Percentiles rank a stretch among this genome's conserved stretches.
Evolutionary conservation across 1,140 invertebrate genomes (phyloP).

Genomic region (Brachionus manjavacas): DNA sequence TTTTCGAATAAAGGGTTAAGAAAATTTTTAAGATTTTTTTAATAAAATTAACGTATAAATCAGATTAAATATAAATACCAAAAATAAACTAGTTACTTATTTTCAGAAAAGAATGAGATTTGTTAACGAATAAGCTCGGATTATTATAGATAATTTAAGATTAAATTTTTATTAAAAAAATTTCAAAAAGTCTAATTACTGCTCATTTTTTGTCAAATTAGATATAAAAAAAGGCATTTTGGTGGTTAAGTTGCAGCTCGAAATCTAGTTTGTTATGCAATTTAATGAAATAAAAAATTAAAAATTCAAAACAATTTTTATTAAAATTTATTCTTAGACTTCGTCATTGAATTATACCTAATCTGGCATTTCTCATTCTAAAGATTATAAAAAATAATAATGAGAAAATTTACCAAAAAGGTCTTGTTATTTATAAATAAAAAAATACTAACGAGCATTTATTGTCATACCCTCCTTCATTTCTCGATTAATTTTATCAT

Average conservation of each 20-base stretch:
- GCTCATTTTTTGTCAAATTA: not conserved
- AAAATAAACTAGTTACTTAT: not conserved
- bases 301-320: not conserved
- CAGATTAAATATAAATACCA: not conserved
- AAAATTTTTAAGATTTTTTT: not conserved
- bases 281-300: not conserved
- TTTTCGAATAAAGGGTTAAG: not conserved
- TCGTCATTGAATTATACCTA: conserved; percentile 3
- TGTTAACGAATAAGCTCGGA: not conserved
- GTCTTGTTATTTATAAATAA: not conserved
- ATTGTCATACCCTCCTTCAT: not conserved
- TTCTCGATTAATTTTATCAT: conserved; percentile 4
- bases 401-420: not conserved
- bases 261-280: not conserved
- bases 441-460: not conserved
- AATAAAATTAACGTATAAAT: not conserved
- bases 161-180: not conserved
- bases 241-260: not conserved
- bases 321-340: conserved; percentile 6
- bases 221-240: not conserved
- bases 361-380: not conserved
- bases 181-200: not conserved
- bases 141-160: not conserved
- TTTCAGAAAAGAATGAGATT: not conserved
- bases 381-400: conserved; percentile 2